Base-by-base conservation (phyloP, 2,888 invertebrate genomes). In the Geotrupes spiniger region DNA sequence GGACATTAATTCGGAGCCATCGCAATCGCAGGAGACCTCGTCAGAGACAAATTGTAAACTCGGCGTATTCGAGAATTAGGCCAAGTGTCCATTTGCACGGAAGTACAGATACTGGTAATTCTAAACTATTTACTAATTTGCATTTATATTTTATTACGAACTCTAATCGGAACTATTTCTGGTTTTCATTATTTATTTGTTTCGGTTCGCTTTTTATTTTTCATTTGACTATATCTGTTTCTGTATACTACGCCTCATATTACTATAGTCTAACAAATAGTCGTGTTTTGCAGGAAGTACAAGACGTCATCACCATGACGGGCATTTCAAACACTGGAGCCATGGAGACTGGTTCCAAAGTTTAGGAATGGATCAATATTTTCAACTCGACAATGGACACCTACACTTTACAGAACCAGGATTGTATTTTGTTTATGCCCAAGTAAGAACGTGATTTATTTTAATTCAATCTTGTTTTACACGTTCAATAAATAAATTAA, bases 401-500 rank as follows among this genome's bases (percentile, higher is more conserved):
- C 71, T 89, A 0, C 83, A 82, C 8, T 80, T 89, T 1, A 81
- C 79, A 56, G 83, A 85, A 57, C 71, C 82, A 0, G 90, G 90
- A 17, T 74, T 90, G 11, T 90, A 89, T 69, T 79, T 87, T 45
- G 78, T 88, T 37, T 90, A 90, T 64, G 87, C 86, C 0, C 87
- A 85, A 78, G 84, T 83, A 65, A 36, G 16, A 17, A 1, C 11
- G 2, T 17, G 42, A 40, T 3, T 5, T 5, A 15, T 10, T 14
- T 31, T 15, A 10, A 36, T 4, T 21, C 3, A 21, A 21, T 21
- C 6, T 21, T 6, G n/a, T n/a, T n/a, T n/a, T n/a, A n/a, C n/a
- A n/a, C n/a, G n/a, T n/a, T n/a, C n/a, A n/a, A n/a, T n/a, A n/a
- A n/a, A n/a, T n/a, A n/a, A n/a, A n/a, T n/a, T n/a, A n/a, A n/a